phyloP scores from a whole-genome alignment of 2,113 vertebrate genomes.

The Motacilla tschutschensis region DNA sequence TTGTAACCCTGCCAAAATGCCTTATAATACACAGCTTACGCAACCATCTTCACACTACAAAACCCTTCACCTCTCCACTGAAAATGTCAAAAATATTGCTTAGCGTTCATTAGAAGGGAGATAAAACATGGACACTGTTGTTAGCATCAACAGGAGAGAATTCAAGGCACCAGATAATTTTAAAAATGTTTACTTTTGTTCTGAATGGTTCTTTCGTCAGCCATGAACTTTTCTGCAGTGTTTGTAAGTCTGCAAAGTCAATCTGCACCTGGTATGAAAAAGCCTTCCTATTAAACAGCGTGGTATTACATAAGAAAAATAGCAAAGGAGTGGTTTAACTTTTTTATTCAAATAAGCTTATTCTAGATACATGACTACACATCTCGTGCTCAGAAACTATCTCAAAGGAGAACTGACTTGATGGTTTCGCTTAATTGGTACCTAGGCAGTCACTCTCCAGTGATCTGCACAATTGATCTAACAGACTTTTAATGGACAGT shows the following conservation, averaged over 20 bases:
- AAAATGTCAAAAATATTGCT: not conserved
- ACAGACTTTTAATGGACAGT: not conserved
- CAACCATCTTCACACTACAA: conserved; percentile 9
- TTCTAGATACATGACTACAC: not conserved
- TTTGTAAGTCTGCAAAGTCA: not conserved
- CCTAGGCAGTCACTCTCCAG: not conserved
- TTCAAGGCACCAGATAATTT: not conserved
- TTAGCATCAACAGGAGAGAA: not conserved
- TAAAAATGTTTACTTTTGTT: not conserved
- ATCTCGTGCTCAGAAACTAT: not conserved
- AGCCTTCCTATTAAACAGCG: not conserved
- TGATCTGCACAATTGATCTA: not conserved
- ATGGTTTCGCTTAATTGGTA: not conserved
- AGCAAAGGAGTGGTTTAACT: not conserved
- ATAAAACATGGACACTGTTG: not conserved
- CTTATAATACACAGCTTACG: conserved; percentile 34
- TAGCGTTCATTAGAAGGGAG: not conserved
- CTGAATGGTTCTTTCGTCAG: conserved; percentile 24
- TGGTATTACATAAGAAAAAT: not conserved
- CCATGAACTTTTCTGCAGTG: not conserved
- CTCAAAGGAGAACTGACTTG: not conserved
- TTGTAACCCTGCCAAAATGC: conserved; percentile 46
- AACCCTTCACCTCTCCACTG: not conserved
- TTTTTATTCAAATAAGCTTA: not conserved
- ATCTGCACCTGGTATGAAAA: not conserved